Conservation (phyloP, 2,797 vertebrate species). For the Trichosurus vulpecula region DNA sequence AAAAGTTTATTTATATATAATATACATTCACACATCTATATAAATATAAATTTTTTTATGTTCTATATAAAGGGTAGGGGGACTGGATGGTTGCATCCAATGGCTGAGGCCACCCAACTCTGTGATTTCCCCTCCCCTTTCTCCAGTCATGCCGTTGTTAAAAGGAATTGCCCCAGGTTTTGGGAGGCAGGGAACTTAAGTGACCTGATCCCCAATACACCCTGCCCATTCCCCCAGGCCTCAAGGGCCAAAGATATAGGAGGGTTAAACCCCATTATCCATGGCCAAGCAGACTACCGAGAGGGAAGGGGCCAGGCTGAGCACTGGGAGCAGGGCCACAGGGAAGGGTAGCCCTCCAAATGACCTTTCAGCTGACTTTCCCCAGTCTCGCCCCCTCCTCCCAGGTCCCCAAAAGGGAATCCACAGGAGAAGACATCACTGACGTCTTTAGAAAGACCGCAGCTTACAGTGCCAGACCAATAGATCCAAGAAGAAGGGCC, state of each 20-base stretch:
- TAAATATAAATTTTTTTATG: conserved; percentile 36
- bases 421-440: neutral
- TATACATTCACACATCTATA: conserved; percentile 42
- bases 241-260: neutral
- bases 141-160: neutral
- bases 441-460: neutral
- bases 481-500: neutral
- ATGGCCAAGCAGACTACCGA: conserved; percentile 56
- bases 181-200: neutral
- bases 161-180: neutral
- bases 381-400: neutral
- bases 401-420: neutral
- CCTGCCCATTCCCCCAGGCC: neutral
- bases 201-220: neutral
- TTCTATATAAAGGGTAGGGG: neutral
- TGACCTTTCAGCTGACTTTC: neutral
- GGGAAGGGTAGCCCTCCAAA: neutral
- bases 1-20: neutral
- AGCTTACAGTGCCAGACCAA: neutral
- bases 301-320: neutral
- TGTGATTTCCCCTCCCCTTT: neutral
- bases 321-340: neutral
- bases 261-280: neutral
- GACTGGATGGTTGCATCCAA: neutral
- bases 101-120: neutral